Conservation (phyloP, 2,888 invertebrate genomes). For the Phortica okadai region DNA sequence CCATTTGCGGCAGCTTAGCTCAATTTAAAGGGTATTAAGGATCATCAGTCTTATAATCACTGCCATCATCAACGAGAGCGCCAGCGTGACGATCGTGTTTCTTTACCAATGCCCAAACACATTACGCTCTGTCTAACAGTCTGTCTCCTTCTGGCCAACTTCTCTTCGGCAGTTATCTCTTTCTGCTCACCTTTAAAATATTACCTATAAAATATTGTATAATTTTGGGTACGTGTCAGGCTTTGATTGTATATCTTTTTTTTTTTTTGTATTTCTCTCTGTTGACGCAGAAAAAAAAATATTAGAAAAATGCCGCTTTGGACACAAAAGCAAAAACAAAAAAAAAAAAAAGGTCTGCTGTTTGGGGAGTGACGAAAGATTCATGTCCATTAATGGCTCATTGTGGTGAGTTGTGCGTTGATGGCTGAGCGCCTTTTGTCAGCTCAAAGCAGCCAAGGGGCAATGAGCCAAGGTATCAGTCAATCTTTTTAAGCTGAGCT, state of each 20-base stretch:
- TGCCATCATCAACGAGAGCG: constrained; percentile 44
- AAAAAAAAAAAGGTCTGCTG: constrained; percentile 43
- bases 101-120: constrained; percentile 37
- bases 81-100: constrained; percentile 35
- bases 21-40: constrained; percentile 58
- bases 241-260: constrained; percentile 22
- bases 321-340: constrained; percentile 23
- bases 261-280: constrained; percentile 26
- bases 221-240: constrained; percentile 36
- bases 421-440: constrained; percentile 52
- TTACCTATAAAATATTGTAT: neutral
- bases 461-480: constrained; percentile 56
- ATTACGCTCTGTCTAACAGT: constrained; percentile 24
- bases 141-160: constrained; percentile 24
- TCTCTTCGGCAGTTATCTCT: neutral
- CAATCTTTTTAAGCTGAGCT: constrained; percentile 38
- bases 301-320: constrained; percentile 3
- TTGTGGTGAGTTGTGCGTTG: constrained; percentile 55
- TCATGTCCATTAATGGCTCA: constrained; percentile 68
- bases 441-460: constrained; percentile 31
- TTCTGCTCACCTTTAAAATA: neutral
- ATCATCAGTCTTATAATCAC: constrained; percentile 21
- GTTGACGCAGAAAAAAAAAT: constrained; percentile 34
- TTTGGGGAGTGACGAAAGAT: constrained; percentile 67
- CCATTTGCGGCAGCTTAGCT: too few species aligned